phyloP scores from a whole-genome alignment of 2,797 vertebrate genomes.

The Ctenopoma multispine region DNA sequence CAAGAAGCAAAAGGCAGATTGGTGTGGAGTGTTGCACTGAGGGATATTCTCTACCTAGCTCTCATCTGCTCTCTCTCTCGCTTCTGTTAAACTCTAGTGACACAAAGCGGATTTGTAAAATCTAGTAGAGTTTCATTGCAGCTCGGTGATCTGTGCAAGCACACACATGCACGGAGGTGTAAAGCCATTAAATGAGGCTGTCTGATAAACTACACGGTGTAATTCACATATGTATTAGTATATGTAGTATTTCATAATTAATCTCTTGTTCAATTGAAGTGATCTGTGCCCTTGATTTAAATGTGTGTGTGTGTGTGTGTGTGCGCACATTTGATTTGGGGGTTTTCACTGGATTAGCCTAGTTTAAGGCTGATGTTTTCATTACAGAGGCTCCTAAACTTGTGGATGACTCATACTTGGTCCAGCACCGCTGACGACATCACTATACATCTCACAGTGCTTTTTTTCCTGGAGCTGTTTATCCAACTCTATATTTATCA shows the following conservation, averaged over 20 bases:
- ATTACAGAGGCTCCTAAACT: conserved; percentile 60
- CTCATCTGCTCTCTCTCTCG: conserved; percentile 37
- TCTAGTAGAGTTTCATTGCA: conserved; percentile 56
- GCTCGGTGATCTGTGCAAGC: conserved; percentile 39
- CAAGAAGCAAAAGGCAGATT: neutral
- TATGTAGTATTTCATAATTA: conserved; percentile 42
- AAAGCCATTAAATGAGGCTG: conserved; percentile 58
- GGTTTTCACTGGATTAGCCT: conserved; percentile 72
- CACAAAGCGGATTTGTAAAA: conserved; percentile 78
- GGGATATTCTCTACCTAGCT: conserved; percentile 29
- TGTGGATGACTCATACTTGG: conserved; percentile 70
- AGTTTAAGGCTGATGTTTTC: conserved; percentile 63
- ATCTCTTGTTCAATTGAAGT: conserved; percentile 36
- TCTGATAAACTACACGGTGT: conserved; percentile 43
- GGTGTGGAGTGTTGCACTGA: conserved; percentile 15
- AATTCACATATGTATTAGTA: conserved; percentile 47
- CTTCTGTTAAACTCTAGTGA: conserved; percentile 62
- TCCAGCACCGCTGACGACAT: conserved; percentile 65
- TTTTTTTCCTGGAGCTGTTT: conserved; percentile 67
- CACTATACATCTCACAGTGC: conserved; percentile 55
- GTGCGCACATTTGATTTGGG: conserved; percentile 34
- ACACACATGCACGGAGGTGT: conserved; percentile 26
- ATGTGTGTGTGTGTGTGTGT: neutral
- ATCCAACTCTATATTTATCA: conserved; percentile 71
- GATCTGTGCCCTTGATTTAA: conserved; percentile 11